Base-by-base conservation (phyloP, 2,113 vertebrate genomes). In the Podiceps cristatus region DNA sequence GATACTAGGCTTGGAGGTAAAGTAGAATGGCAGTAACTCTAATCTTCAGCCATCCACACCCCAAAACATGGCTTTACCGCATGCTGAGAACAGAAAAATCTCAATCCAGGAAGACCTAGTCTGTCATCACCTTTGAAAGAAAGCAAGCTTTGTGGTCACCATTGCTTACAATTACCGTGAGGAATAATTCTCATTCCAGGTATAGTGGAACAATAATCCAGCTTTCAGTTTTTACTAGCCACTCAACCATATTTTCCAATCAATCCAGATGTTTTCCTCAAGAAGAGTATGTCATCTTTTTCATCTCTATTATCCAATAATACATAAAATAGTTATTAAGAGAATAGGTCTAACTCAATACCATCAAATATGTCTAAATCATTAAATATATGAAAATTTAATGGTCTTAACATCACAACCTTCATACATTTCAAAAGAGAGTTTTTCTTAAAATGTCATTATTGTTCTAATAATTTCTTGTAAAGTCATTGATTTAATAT, bases 401-500 rank as follows among this genome's bases (percentile, higher is more conserved):
- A 44, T 56, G 35, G 5, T 8, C 8, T 64, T 84, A 62, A 59
- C 5, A 62, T 67, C 0, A 2, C 9, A 92, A 37, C 35, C 7
- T 24, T 83, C 28, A 69, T 50, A 49, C 24, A 59, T 79, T 90
- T 90, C 33, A 59, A 82, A 87, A 49, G 14, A 74, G 5, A 33
- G 17, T 37, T 91, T 93, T 85, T 76, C 53, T 66, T 91, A 76
- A 79, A 86, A 9, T 8, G 68, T 56, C 28, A 31, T 13, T 35
- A 27, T 47, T 68, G 29, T 86, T 92, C 40, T 92, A 93, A 68
- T 8, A 82, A 47, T 66, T 90, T 94, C 47, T 92, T 93, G 69
- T 93, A 45, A 96, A 95, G 67, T 58, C 49, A 93, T 88, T 93
- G 77, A 94, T 93, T 95, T 87, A 85, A 64, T 90, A 66, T 94